Evolutionary conservation across 2,888 invertebrate genomes (phyloP), one percentile per base, ranked within the genome.

Genomic region (Nemapogon koenigi): DNA sequence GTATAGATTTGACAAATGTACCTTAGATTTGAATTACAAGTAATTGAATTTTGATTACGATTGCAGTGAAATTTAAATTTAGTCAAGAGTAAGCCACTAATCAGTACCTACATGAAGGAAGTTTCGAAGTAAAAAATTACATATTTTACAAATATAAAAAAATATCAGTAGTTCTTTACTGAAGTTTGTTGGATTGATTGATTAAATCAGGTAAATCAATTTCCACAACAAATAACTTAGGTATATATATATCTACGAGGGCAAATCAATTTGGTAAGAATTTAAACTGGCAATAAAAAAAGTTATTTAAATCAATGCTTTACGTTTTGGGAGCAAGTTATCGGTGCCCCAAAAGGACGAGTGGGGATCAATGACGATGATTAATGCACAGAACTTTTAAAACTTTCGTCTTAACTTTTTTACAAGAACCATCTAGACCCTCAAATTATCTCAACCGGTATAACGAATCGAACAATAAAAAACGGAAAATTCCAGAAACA

Each of bases 381-480:
- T 57, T 55, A 57, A 57, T 55, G 52, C 48, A 31, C 13, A 38
- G 13, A 35, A 37, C 16, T 38, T 36, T 32, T 14, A 40, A 39
- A 31, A 41, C 40, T 42, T 46, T 45, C 35, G 19, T 17, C 16
- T 39, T 41, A 51, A 25, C 16, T 52, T 58, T 64, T 63, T 62
- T 59, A 56, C 26, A 19, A 35, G 13, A 51, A 52, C 61, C 53
- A 70, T 72, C 71, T 72, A 66, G 70, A 73, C 69, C 64, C 55
- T 62, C 52, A 73, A 75, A 76, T 75, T 71, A 67, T 40, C 57
- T 50, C 57, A 55, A 59, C 55, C 60, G 55, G 58, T 64, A n/a
- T n/a, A n/a, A 62, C 56, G 62, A 71, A 69, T 65, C 62, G 51
- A 63, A 71, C 60, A 72, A 72, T 62, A 75, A 76, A 72, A 76